Conservation (phyloP, 2,888 invertebrate genomes). For the Calameuta idolon region DNA sequence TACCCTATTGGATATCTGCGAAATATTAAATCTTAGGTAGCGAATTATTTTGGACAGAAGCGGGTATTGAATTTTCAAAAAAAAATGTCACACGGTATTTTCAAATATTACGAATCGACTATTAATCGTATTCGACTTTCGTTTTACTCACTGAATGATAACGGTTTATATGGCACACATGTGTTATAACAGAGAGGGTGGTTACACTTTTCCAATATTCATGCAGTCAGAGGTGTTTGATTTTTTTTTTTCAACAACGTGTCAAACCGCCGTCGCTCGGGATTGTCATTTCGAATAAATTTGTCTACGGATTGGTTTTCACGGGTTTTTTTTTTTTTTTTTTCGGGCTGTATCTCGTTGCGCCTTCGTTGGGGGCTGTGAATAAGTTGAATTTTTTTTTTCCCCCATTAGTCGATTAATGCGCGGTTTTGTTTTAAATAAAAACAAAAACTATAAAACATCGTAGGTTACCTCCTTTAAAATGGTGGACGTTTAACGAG, state of each 20-base stretch:
- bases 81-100: background rate
- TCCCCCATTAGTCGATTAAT: background rate
- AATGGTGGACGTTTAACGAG: background rate
- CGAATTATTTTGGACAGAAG: background rate
- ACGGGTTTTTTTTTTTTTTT: background rate
- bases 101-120: background rate
- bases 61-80: background rate
- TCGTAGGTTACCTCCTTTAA: background rate
- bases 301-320: background rate
- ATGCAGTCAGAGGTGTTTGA: background rate
- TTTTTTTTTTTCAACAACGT: background rate
- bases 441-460: background rate
- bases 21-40: no score
- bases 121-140: background rate
- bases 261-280: background rate
- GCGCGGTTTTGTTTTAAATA: background rate
- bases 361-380: background rate
- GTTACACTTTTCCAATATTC: background rate
- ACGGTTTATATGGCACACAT: background rate
- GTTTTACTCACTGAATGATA: background rate
- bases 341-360: background rate
- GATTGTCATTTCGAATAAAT: background rate
- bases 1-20: background rate
- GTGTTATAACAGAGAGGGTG: background rate
- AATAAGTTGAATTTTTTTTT: background rate